A percentile compares a stretch with the other conserved stretches of the same genome.
phyloP scores from a whole-genome alignment of 2,888 invertebrate species.

The Xestia ashworthii region DNA sequence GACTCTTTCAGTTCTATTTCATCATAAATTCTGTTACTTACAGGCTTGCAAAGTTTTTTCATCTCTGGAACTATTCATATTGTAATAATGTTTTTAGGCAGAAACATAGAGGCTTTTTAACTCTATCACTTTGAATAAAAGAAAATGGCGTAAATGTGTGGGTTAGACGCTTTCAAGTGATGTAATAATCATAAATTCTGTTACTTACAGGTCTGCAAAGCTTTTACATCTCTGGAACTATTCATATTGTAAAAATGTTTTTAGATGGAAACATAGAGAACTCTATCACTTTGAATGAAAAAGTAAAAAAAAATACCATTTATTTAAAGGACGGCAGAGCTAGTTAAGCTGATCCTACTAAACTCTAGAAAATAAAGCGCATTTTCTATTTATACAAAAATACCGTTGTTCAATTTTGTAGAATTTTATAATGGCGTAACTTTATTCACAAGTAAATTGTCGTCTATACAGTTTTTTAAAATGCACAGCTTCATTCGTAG shows the following conservation, averaged over 20 bases:
- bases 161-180: background rate
- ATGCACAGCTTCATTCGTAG: constrained; percentile 86
- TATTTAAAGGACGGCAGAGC: background rate
- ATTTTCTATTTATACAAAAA: constrained; percentile 59
- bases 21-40: too few species aligned
- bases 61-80: too few species aligned
- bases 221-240: background rate
- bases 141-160: too few species aligned
- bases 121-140: too few species aligned
- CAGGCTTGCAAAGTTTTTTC: too few species aligned
- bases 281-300: background rate
- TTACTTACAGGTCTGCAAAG: background rate
- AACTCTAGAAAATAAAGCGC: constrained; percentile 23
- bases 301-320: too few species aligned
- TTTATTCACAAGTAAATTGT: constrained; percentile 82
- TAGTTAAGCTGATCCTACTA: constrained; percentile 27
- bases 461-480: constrained; percentile 76
- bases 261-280: background rate
- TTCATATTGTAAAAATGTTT: background rate
- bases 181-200: background rate
- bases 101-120: too few species aligned
- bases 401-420: constrained; percentile 65
- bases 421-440: constrained; percentile 75
- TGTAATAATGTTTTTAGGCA: too few species aligned
- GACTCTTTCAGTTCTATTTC: too few species aligned